Base-by-base conservation (phyloP, 2,797 vertebrate species). In the Steatocranus sp. region DNA sequence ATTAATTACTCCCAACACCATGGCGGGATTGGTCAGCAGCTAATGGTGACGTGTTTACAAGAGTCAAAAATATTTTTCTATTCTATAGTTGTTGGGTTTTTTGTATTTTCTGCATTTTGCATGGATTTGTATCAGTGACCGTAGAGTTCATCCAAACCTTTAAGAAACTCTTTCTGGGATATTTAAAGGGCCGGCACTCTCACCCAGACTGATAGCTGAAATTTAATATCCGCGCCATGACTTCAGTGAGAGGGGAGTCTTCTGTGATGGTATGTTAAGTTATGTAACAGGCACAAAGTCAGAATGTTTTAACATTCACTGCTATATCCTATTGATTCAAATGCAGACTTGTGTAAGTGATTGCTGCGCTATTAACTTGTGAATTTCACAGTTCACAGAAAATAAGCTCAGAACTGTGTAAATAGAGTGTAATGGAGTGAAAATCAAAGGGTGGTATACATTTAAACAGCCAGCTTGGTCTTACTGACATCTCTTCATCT, bases 71-170 rank as follows among this genome's bases (percentile, higher is more conserved):
- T 66, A 63, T 63, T 70, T 70, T 46, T 30, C 9, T 12, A 0
- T 30, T 73, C 17, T 18, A 0, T 12, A 1, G 56, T 36, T n/a
- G 18, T 36, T 36, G 8, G 6, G 0, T 1, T 8, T 12, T 36
- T 61, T 11, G 17, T 11, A 30, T n/a, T 30, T 48, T 48, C 41
- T 46, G 6, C 17, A 12, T 30, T 73, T 73, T 11, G 25, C 66
- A 73, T 46, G 25, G 66, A 48, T 73, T 73, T 73, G 2, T 27
- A 46, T 46, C 23, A 7, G 23, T 11, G 23, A 4, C 8, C 1
- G 2, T 46, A 46, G 14, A 0, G 38, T 70, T 70, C 15, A 27
- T 7, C 14, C 14, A 46, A 46, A 46, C 9, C 63, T 43, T 43
- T 27, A 46, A 27, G 36, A 27, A 70, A 46, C 38, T 68, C 8